Conservation (phyloP, 2,113 vertebrate genomes). For the Stercorarius parasiticus region DNA sequence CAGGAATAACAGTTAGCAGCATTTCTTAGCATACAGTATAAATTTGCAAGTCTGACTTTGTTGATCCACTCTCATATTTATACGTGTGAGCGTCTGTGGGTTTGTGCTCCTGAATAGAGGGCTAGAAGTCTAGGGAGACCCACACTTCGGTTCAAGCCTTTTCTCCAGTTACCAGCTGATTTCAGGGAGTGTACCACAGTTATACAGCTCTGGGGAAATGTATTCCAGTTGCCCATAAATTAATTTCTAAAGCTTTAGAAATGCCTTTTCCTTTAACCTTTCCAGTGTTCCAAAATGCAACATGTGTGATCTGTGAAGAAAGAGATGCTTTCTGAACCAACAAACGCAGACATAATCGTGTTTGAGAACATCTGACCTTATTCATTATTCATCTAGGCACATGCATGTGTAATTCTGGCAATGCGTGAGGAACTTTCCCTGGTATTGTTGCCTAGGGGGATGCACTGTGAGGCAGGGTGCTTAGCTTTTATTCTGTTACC, state of each 20-base stretch:
- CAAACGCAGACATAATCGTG: neutral
- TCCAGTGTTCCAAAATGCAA: neutral
- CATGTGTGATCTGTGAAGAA: neutral
- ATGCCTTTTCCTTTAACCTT: neutral
- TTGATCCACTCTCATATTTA: neutral
- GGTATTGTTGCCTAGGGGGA: neutral
- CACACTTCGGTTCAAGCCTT: neutral
- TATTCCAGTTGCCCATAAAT: neutral
- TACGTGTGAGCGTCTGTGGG: neutral
- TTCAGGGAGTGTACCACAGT: neutral
- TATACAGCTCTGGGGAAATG: neutral
- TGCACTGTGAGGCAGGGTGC: neutral
- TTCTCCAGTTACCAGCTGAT: neutral
- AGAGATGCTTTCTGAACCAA: neutral
- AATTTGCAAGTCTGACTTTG: neutral
- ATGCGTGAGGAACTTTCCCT: neutral
- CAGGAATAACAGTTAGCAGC: neutral
- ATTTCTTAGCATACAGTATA: neutral
- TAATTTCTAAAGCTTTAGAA: neutral
- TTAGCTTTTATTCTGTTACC: neutral
- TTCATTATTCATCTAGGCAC: neutral
- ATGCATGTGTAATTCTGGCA: neutral
- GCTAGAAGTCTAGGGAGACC: neutral
- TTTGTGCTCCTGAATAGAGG: neutral
- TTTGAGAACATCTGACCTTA: neutral